A percentile compares a stretch with the other conserved stretches of the same genome.
Conservation (phyloP, 2,113 vertebrate species). For the Saguinus midas region DNA sequence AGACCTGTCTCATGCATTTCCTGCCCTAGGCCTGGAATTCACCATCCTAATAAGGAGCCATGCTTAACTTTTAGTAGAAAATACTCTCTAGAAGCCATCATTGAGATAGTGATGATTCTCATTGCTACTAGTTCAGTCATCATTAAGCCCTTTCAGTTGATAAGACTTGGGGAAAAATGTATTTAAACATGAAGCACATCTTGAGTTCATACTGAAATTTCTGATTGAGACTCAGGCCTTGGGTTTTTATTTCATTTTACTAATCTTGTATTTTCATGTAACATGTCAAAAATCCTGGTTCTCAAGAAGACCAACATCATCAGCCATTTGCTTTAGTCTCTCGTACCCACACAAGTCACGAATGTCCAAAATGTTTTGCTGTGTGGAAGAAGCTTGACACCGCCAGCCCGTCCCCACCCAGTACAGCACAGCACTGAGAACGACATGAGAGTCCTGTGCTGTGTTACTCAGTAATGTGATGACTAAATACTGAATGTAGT, state of each 20-base stretch:
- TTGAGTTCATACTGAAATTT: neutral
- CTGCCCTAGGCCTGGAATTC: neutral
- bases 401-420: rapidly evolving
- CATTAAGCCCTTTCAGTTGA: neutral
- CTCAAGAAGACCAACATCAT: neutral
- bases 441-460: rapidly evolving
- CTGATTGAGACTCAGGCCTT: neutral
- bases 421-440: neutral
- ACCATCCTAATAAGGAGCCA: neutral
- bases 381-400: neutral
- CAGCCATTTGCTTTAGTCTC: neutral
- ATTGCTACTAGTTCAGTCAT: neutral
- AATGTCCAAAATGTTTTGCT: neutral
- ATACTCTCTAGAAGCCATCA: neutral
- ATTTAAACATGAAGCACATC: neutral
- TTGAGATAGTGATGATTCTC: neutral
- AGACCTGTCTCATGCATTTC: neutral
- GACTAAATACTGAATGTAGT: rapidly evolving
- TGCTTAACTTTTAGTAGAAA: neutral
- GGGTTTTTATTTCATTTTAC: neutral
- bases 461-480: neutral
- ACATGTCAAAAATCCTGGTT: neutral
- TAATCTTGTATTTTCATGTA: neutral
- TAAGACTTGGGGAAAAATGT: neutral
- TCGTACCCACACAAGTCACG: too few relatives aligned